Evolutionary conservation across 30 jellyfish, hydroid and myxozoan species (phyloP).

Genomic region (Sanderia malayensis): DNA sequence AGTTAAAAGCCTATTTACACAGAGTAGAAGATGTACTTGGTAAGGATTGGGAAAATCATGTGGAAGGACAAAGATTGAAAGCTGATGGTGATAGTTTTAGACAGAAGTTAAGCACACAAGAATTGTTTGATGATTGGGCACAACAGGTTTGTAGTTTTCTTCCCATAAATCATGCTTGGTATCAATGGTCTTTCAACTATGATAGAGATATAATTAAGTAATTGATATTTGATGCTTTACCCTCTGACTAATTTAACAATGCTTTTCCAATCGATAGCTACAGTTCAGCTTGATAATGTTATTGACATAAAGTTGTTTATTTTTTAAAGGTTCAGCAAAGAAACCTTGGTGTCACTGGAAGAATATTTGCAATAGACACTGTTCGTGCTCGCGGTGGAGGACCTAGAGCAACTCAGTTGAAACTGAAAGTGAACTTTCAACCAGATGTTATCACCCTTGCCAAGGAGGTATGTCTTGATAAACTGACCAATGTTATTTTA

Average conservation of each 20-base stretch:
- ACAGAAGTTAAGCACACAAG: conserved; percentile 89
- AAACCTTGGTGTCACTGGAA: conserved; percentile 84
- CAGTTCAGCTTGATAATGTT: no score
- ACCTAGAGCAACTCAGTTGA: conserved; percentile 62
- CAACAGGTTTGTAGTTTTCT: conserved; percentile 88
- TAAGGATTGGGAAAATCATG: conserved; percentile 94
- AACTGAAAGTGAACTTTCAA: conserved; percentile 78
- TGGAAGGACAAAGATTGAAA: conserved; percentile 93
- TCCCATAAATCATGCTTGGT: no score
- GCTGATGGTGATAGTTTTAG: conserved; percentile 94
- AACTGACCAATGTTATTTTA: no score
- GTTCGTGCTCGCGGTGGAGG: conserved; percentile 77
- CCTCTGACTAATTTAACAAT: no score
- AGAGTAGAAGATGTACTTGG: conserved; percentile 97
- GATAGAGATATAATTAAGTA: no score
- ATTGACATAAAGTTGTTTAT: no score
- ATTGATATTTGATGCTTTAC: no score
- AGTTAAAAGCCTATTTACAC: conserved; percentile 77
- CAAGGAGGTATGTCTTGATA: conserved; percentile 84
- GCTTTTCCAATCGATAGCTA: no score
- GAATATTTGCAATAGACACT: conserved; percentile 81
- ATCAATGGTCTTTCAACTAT: no score
- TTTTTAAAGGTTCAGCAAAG: conserved; percentile 74
- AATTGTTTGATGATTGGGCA: conserved; percentile 96
- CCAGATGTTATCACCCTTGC: conserved; percentile 95